These are phyloP conservation scores for Heliopora coerulea DNA, from an alignment of 92 coral and sea anemone genomes.

Conservation along the genomic window DNA sequence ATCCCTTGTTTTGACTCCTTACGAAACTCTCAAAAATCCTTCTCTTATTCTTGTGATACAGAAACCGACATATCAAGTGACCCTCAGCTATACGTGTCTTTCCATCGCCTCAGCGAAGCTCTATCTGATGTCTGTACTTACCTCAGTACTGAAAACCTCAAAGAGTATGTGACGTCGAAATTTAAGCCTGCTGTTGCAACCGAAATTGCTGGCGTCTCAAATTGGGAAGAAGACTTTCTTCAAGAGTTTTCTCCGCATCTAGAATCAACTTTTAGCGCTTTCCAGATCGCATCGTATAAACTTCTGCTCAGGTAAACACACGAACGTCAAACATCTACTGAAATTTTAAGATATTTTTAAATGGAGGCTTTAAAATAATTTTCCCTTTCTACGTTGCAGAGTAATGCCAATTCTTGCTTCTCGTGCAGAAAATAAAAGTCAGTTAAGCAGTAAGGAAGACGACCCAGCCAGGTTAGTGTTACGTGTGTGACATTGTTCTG, in stretches of 20 bases:
- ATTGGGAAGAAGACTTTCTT: conserved; percentile 67
- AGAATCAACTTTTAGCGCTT: conserved; percentile 54
- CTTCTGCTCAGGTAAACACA: conserved; percentile 62
- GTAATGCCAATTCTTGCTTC: conserved; percentile 48
- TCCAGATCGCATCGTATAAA: conserved; percentile 71
- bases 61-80: conserved; percentile 2
- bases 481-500: background rate
- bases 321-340: background rate
- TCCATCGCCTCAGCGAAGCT: conserved; percentile 34
- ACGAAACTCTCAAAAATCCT: background rate
- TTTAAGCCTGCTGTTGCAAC: conserved; percentile 16
- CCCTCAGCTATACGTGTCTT: conserved; percentile 34
- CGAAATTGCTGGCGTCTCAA: conserved; percentile 47
- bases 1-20: no score
- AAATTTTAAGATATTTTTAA: background rate
- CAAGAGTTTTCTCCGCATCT: conserved; percentile 58
- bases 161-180: conserved; percentile 5
- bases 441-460: conserved; percentile 25
- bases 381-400: conserved; percentile 31
- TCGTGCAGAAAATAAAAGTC: conserved; percentile 6
- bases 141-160: conserved; percentile 20
- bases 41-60: background rate
- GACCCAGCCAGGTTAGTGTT: conserved; percentile 42
- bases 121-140: conserved; percentile 11
- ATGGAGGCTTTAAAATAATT: background rate